phyloP scores from a whole-genome alignment of 2,888 invertebrate genomes.

The Zaprionus obscuricornis region DNA sequence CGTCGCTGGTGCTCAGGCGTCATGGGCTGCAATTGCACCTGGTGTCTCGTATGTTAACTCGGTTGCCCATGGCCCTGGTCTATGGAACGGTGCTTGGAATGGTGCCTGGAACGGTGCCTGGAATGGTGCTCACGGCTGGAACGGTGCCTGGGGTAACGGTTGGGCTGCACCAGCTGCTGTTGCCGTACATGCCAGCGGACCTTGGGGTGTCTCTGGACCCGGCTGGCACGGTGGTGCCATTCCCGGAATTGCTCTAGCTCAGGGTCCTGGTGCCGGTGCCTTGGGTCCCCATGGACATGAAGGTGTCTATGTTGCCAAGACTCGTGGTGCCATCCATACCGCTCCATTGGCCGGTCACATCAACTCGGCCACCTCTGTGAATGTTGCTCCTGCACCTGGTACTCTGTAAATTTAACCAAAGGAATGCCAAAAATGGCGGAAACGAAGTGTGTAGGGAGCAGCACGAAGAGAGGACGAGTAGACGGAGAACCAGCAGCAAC shows the following conservation, averaged over 20 bases:
- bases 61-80: constrained; percentile 68
- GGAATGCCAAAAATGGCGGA: constrained; percentile 55
- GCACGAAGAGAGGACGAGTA: too few relatives aligned
- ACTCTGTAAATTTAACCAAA: constrained; percentile 63
- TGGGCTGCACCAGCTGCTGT: constrained; percentile 75
- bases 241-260: constrained; percentile 81
- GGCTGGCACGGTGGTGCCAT: constrained; percentile 80
- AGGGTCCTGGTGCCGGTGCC: constrained; percentile 72
- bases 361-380: constrained; percentile 81
- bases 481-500: constrained; percentile 4
- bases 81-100: constrained; percentile 62
- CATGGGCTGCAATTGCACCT: constrained; percentile 72
- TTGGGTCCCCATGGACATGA: constrained; percentile 82
- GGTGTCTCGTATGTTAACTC: constrained; percentile 78
- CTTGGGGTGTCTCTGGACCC: constrained; percentile 72
- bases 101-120: constrained; percentile 69
- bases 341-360: constrained; percentile 82
- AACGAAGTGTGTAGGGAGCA: constrained; percentile 25
- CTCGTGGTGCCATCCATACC: constrained; percentile 82
- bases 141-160: constrained; percentile 48
- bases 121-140: constrained; percentile 54
- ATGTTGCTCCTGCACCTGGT: constrained; percentile 82
- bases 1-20: constrained; percentile 81
- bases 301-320: constrained; percentile 82
- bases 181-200: constrained; percentile 62